A percentile compares a stretch with the other conserved stretches of the same genome.
Evolutionary conservation across 1,140 invertebrate genomes (phyloP).

Genomic region (Doryteuthis pealeii): DNA sequence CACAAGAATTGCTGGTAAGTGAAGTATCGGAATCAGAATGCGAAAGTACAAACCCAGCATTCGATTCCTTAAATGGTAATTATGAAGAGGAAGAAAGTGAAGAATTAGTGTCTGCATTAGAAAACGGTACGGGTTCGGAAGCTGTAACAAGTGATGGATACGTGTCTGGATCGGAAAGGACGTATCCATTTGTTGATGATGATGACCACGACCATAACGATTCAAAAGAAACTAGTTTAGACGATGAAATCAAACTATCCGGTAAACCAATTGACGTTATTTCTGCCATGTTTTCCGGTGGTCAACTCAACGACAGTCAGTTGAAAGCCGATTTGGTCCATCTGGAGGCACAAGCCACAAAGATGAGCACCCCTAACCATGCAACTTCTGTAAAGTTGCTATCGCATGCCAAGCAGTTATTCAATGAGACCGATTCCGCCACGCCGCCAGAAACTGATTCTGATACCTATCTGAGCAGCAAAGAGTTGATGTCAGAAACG

Average conservation of each 20-base stretch:
- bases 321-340: background rate
- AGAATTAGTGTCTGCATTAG: no score
- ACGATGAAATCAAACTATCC: no score
- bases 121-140: background rate
- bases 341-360: background rate
- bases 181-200: no score
- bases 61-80: no score
- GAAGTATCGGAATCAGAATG: no score
- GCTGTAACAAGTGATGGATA: constrained; percentile 23
- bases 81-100: no score
- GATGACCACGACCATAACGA: no score
- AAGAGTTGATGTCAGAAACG: background rate
- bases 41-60: no score
- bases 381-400: background rate
- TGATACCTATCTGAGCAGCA: background rate
- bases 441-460: background rate
- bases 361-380: background rate
- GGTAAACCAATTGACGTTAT: background rate
- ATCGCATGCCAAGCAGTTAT: background rate
- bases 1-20: no score
- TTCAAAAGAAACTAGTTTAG: no score
- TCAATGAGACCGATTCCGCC: background rate
- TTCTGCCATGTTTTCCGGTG: background rate
- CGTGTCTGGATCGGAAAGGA: constrained; percentile 23
- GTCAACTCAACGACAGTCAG: background rate